Base-by-base conservation (phyloP, 2,113 vertebrate genomes). In the Sander vitreus region DNA sequence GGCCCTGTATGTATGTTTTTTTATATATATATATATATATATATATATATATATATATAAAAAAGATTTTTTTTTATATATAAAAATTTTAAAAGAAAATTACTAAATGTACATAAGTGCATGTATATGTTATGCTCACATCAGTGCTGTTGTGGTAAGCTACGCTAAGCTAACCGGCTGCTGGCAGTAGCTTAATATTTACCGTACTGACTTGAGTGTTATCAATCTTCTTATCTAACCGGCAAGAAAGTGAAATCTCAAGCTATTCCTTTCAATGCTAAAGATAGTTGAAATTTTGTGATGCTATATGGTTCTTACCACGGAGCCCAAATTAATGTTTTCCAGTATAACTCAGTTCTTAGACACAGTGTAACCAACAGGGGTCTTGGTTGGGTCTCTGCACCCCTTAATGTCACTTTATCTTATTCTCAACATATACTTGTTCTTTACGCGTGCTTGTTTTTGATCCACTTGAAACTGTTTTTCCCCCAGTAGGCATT, bases 381-480 rank as follows among this genome's bases (percentile, higher is more conserved):
- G 23, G 48, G 21, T 53, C 45, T 36, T 59, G 13, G 14, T 36
- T 25, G 33, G 12, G 43, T 16, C 13, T 48, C 9, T n/a, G 3
- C 60, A 51, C 4, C 5, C 43, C 6, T 27, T 63, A 70, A 62
- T 45, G 23, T 3, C 19, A 4, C n/a, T 53, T 36, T 16, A 7
- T 50, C 8, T 23, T 45, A 3, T 64, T 64, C 58, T 25, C 25
- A 27, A 5, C 12, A 19, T 66, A 19, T 25, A 48, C 33, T 53
- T 55, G 23, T 55, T 65, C 7, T 51, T 13, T 78, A 1, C 15
- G 45, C 14, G 1, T 57, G 12, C 60, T 45, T 68, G 43, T 51
- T 64, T 59, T 47, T 53, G 11, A 62, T 57, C 62, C 39, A 19
- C 39, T 65, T 68, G 27, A 71, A 76, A 48, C 13, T 5, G 25